Percentiles rank a stretch among this genome's conserved stretches.
Conservation (phyloP, 1,140 invertebrate genomes). For the Pygmarrhopalites habei region DNA sequence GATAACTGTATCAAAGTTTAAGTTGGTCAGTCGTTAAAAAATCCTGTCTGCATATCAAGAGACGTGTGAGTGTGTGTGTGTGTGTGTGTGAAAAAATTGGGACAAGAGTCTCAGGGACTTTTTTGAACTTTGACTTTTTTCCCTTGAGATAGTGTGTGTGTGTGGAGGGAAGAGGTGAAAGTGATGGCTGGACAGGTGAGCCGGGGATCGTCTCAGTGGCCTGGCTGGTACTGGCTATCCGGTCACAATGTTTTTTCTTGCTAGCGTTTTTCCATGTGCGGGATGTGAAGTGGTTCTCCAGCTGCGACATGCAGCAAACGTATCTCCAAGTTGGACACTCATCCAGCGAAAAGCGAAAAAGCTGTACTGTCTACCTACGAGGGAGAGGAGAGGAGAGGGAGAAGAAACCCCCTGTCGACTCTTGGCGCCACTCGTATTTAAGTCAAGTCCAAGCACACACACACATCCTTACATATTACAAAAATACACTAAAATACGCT, state of each 20-base stretch:
- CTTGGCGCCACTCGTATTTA: conserved; percentile 36
- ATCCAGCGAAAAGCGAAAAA: conserved; percentile 25
- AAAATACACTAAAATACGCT: neutral
- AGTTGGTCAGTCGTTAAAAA: no score
- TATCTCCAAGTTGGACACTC: conserved; percentile 27
- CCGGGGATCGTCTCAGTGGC: no score
- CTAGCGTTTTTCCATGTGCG: conserved; percentile 22
- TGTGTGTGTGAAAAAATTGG: no score
- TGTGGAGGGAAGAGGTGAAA: conserved; percentile 10
- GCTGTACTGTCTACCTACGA: conserved; percentile 13
- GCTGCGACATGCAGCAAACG: conserved; percentile 31
- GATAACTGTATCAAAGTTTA: no score
- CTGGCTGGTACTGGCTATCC: neutral
- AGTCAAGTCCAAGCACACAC: conserved; percentile 3
- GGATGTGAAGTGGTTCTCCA: conserved; percentile 30
- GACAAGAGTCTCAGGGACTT: no score
- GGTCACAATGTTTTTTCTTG: no score
- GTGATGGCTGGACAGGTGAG: neutral
- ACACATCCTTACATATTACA: no score
- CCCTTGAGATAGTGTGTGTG: no score
- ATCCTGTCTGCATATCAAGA: no score
- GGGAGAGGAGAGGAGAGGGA: conserved; percentile 18
- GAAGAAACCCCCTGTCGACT: conserved; percentile 33
- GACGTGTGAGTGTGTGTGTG: no score
- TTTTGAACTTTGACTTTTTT: no score